Conservation (phyloP, 1,140 invertebrate species). For the Bombus consobrinus region DNA sequence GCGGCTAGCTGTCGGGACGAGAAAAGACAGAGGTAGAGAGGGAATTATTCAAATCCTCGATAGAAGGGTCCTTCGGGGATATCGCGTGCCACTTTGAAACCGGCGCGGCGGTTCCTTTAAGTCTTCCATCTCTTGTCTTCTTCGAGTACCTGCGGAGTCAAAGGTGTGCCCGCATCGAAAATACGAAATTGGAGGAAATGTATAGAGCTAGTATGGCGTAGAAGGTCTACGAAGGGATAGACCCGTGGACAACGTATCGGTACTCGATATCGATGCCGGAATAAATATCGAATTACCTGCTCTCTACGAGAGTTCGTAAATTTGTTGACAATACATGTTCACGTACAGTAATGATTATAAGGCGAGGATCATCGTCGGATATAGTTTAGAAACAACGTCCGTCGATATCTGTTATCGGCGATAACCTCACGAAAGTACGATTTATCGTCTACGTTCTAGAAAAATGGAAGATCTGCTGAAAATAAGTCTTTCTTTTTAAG, state of each 20-base stretch:
- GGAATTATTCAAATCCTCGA: conserved; percentile 69
- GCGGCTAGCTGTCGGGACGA: not conserved
- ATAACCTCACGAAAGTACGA: too few relatives aligned
- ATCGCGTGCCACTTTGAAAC: conserved; percentile 56
- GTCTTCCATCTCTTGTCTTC: conserved; percentile 43
- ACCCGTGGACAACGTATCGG: too few relatives aligned
- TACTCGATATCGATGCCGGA: not conserved
- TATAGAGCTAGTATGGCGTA: not conserved
- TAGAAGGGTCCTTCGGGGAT: conserved; percentile 61
- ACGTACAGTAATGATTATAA: not conserved
- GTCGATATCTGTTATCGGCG: too few relatives aligned
- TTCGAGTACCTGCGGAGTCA: conserved; percentile 42
- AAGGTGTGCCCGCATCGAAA: conserved; percentile 39
- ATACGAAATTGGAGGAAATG: conserved; percentile 34
- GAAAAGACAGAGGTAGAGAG: not conserved
- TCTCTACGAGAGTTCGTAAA: not conserved
- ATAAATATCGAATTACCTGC: too few relatives aligned
- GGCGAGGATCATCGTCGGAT: not conserved
- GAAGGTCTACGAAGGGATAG: not conserved
- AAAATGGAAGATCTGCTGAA: not conserved
- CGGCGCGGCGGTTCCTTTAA: conserved; percentile 51
- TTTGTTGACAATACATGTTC: not conserved
- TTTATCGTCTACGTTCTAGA: not conserved
- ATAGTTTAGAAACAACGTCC: too few relatives aligned
- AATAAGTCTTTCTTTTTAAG: not conserved